Base-by-base conservation (phyloP, 2,797 vertebrate genomes). In the Urocyon cinereoargenteus region DNA sequence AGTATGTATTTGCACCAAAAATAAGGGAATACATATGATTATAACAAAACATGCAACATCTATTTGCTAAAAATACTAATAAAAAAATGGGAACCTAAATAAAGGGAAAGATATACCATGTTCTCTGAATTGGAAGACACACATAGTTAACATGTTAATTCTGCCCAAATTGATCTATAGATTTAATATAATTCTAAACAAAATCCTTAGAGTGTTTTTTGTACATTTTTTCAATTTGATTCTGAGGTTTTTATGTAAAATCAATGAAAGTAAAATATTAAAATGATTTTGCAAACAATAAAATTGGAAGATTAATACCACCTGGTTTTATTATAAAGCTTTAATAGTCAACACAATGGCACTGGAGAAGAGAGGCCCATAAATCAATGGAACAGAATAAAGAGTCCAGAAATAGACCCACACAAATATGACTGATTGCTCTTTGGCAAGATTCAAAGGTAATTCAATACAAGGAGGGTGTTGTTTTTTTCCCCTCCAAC, bases 41-140 rank as follows among this genome's bases (percentile, higher is more conserved):
- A 10, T 75, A 72, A 79, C 13, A 31, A 66, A 61, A 59, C 0
- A n/a, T 40, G 22, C 4, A 57, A 5, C 5, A 24, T 68, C 45
- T 81, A 6, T 89, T 82, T 26, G 6, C 4, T 61, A 18, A 81
- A 82, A 36, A 68, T 6, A 55, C 28, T 91, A 57, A 53, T 28
- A 85, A 51, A 91, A 96, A 83, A 79, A 11, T 55, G 13, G 40
- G 57, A 49, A 70, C 1, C 59, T 94, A 95, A 92, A 73, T 79
- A 73, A 88, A 16, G 11, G 22, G 11, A 49, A 86, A 75, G 12
- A 86, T 10, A 78, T 21, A 68, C 14, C 34, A 0, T 59, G 40
- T 61, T 45, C 2, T 13, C 10, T 75, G 31, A 81, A 81, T 34
- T 79, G 49, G 9, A 86, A 84, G 34, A 57, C 1, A 34, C 5